Base-by-base conservation (phyloP, 2,888 invertebrate genomes). In the Drosophila nr. medialis region DNA sequence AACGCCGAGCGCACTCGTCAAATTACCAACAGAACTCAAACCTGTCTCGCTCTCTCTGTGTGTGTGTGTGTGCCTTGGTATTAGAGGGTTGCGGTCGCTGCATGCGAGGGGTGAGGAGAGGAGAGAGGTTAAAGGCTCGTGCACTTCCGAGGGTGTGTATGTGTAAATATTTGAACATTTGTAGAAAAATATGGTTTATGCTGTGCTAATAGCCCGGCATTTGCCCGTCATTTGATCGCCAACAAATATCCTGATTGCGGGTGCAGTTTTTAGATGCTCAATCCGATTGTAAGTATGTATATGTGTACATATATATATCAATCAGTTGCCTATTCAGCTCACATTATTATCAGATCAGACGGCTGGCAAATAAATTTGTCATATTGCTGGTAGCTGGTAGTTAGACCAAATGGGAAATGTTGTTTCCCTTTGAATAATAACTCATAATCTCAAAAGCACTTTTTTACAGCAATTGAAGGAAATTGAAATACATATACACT, bases 91-190 rank as follows among this genome's bases (percentile, higher is more conserved):
- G 80, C 58, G 78, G 78, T 78, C 45, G 72, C 62, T 15, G 15
- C 21, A 24, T 15, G 29, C 40, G 29, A 32, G 30, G 24, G 18
- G 30, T 5, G 38, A 10, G 53, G 53, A 15, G 24, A 15, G 53
- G 53, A 15, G 24, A 21, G 38, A 15, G 29, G 15, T 15, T 27
- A 21, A 21, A 21, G 42, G 42, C 21, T 4, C 2, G 13, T 27
- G 38, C 38, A 8, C 5, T 55, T 11, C 38, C 0, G 18, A 8
- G 58, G 34, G 62, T 29, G 60, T 13, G 6, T 24, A 24, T 38
- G 67, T 84, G 75, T 75, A 86, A 89, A 90, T 91, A 91, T 92
- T 90, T 90, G 92, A 92, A 92, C 92, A 92, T 92, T 92, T 92
- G 92, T 83, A 72, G 81, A 78, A 91, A 89, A 92, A 92, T 92